Evolutionary conservation across 2,888 invertebrate genomes (phyloP).

Genomic region (Cordilura impudica): DNA sequence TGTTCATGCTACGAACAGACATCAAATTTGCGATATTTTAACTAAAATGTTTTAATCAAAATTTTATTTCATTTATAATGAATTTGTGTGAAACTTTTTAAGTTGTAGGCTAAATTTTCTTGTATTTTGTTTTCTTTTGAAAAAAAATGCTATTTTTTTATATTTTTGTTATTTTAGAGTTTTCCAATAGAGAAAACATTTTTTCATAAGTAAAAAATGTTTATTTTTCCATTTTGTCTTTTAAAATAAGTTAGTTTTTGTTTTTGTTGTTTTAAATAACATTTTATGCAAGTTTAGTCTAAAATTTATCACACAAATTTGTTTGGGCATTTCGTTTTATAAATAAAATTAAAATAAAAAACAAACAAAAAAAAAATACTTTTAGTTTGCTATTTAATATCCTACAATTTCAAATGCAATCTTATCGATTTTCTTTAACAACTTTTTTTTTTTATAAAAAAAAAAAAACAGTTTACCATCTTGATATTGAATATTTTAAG

Average conservation of each 20-base stretch:
- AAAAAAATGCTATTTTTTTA: constrained; percentile 53
- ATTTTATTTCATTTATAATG: background rate
- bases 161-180: constrained; percentile 30
- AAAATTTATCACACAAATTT: constrained; percentile 60
- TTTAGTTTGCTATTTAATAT: constrained; percentile 6
- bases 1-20: too few species aligned
- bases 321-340: constrained; percentile 31
- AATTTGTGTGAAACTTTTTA: constrained; percentile 56
- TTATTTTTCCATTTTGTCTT: constrained; percentile 23
- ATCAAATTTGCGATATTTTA: background rate
- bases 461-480: background rate
- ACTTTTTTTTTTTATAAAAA: constrained; percentile 1
- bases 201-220: constrained; percentile 41
- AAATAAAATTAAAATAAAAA: constrained; percentile 39
- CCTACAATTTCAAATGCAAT: constrained; percentile 55
- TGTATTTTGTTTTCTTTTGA: constrained; percentile 20
- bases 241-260: constrained; percentile 16
- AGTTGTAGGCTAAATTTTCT: constrained; percentile 46
- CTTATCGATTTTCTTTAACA: constrained; percentile 15
- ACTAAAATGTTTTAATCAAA: background rate
- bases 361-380: constrained; percentile 17
- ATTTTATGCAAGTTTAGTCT: constrained; percentile 58
- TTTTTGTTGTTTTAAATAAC: constrained; percentile 46
- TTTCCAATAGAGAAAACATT: constrained; percentile 53
- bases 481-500: too few species aligned